A percentile compares a stretch with the other conserved stretches of the same genome.
phyloP scores from a whole-genome alignment of 2,113 vertebrate genomes.

The Podiceps cristatus region DNA sequence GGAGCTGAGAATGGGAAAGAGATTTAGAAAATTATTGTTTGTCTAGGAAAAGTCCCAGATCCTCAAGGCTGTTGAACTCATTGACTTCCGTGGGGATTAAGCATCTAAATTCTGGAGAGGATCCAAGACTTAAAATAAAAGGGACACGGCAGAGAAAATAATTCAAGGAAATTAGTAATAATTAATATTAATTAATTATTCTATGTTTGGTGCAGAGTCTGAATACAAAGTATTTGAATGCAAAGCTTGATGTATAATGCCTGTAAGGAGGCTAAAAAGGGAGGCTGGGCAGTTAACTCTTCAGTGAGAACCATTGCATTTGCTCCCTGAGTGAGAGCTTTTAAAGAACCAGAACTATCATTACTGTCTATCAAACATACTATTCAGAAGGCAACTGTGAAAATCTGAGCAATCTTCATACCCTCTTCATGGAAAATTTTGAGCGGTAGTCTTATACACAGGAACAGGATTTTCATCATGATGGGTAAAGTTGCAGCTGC shows the following conservation, averaged over 20 bases:
- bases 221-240: not conserved
- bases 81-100: not conserved
- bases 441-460: fast-evolving
- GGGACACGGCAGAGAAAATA: not conserved
- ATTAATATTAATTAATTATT: not conserved
- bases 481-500: not conserved
- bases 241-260: not conserved
- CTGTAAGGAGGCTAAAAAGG: not conserved
- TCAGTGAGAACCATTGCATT: not conserved
- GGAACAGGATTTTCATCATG: not conserved
- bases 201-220: not conserved
- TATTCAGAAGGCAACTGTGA: not conserved
- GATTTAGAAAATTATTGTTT: not conserved
- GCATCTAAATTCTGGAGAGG: not conserved
- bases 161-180: not conserved
- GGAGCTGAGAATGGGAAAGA: not conserved
- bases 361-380: not conserved
- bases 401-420: not conserved
- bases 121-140: not conserved
- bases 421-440: too few relatives aligned
- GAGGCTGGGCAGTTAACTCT: not conserved
- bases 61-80: not conserved
- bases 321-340: not conserved
- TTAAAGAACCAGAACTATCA: not conserved
- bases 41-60: not conserved